These are phyloP conservation scores for Numida meleagris DNA, from an alignment of 2,113 vertebrate genomes.

Conservation along the genomic window DNA sequence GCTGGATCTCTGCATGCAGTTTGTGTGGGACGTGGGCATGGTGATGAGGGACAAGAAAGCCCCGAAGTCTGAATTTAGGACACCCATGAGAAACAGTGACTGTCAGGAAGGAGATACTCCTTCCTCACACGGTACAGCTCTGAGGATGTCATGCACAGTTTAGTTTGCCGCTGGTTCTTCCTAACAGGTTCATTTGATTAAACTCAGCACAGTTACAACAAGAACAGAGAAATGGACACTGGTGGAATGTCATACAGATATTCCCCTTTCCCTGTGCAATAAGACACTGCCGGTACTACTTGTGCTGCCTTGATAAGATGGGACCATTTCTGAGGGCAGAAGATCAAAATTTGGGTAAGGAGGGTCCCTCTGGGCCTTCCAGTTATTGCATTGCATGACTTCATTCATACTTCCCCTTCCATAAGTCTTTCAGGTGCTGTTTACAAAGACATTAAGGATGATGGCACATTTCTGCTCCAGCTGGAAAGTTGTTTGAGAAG, in stretches of 20 bases:
- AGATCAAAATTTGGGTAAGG: background rate
- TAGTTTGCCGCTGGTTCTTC: background rate
- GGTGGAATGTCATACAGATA: background rate
- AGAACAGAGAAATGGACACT: background rate
- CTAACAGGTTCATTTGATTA: background rate
- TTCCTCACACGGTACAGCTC: background rate
- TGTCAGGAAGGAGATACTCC: background rate
- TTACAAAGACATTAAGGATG: background rate
- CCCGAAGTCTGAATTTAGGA: background rate
- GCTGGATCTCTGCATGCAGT: too few relatives aligned
- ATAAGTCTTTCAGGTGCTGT: background rate
- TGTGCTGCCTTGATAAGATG: background rate
- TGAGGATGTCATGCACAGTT: background rate
- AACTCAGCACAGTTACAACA: background rate
- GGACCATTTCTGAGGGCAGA: background rate
- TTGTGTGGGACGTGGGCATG: fast-evolving
- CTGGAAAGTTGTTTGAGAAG: background rate
- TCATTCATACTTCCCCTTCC: background rate
- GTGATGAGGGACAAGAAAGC: background rate
- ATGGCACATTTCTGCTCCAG: background rate
- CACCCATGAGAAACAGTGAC: background rate
- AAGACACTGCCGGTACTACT: background rate
- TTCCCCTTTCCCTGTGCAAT: background rate
- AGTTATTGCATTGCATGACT: background rate
- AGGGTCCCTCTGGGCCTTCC: background rate